A percentile compares a stretch with the other conserved stretches of the same genome.
Evolutionary conservation across 2,888 invertebrate species (phyloP).

Genomic region (Calameuta filiformis): DNA sequence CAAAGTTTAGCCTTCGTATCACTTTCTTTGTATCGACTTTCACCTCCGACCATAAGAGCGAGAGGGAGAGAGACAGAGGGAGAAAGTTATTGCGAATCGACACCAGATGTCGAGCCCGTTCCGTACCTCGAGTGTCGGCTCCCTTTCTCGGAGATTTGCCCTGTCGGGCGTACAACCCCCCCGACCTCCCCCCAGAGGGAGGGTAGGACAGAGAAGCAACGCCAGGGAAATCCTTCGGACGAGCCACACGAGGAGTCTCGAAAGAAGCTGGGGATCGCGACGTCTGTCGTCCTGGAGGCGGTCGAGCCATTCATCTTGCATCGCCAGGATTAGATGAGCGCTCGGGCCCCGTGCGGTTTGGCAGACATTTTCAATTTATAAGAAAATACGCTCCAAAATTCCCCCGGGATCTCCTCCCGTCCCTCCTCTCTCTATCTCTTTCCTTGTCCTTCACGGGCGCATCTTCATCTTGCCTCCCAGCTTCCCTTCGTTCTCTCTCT

Average conservation of each 20-base stretch:
- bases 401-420: constrained; percentile 37
- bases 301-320: constrained; percentile 47
- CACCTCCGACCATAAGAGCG: not conserved
- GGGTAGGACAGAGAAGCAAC: not conserved
- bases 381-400: constrained; percentile 53
- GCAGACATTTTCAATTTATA: constrained; percentile 55
- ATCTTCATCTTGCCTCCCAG: not conserved
- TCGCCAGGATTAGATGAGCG: constrained; percentile 46
- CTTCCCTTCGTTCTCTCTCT: not conserved
- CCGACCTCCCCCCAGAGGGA: too few relatives aligned
- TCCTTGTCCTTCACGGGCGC: not conserved
- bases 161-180: not conserved
- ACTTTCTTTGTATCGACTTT: not conserved
- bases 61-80: not conserved
- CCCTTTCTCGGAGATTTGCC: not conserved
- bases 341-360: constrained; percentile 3
- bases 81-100: not conserved
- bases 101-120: not conserved
- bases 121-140: not conserved
- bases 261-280: constrained; percentile 16
- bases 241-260: constrained; percentile 19
- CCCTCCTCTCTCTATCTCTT: not conserved
- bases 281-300: not conserved
- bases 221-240: constrained; percentile 2
- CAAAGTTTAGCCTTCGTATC: not conserved